Base-by-base conservation (phyloP, 2,113 vertebrate species). In the Psettodes erumei region DNA sequence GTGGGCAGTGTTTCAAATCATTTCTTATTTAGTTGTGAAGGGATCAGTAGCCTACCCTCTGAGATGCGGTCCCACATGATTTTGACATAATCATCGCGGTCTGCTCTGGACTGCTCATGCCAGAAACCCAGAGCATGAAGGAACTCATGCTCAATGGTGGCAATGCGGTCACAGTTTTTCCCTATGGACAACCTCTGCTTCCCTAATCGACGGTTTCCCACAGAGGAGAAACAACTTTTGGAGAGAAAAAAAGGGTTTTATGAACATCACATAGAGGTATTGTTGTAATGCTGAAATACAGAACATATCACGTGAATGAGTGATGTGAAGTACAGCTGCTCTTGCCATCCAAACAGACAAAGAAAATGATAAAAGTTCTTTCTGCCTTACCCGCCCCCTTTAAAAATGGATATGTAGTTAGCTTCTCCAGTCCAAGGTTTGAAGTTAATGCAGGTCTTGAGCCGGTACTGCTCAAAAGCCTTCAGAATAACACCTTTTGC, bases 391-490 rank as follows among this genome's bases (percentile, higher is more conserved):
- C 97, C 97, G 28, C 76, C 90, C 54, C 94, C 96, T 91, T 96
- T 97, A 84, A 96, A 94, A 15, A 98, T 94, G 16, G 93, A 95
- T 85, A 99, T 96, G 68, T 97, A 99, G 90, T 98, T 96, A 68
- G 83, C 8, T 89, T 99, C 98, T 63, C 95, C 96, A 15, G 71
- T 62, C 97, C 97, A 98, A 38, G 95, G 96, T 74, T 96, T 95
- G 88, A 98, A 99, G 91, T 98, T 94, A 38, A 99, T 97, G 85
- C 98, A 99, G 5, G 94, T 95, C 93, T 98, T 98, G 23, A 99
- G 92, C 38, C 95, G 93, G 84, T 98, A 99, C 64, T 93, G 96
- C 79, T 99, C 97, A 85, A 98, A 98, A 35, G 97, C 96, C 82
- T 96, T 95, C 43, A 98, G 91, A 62, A 97, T 97, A 56, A 97